These are phyloP conservation scores for Drosophila falleni DNA, from an alignment of 2,888 invertebrate species.

Conservation along the genomic window DNA sequence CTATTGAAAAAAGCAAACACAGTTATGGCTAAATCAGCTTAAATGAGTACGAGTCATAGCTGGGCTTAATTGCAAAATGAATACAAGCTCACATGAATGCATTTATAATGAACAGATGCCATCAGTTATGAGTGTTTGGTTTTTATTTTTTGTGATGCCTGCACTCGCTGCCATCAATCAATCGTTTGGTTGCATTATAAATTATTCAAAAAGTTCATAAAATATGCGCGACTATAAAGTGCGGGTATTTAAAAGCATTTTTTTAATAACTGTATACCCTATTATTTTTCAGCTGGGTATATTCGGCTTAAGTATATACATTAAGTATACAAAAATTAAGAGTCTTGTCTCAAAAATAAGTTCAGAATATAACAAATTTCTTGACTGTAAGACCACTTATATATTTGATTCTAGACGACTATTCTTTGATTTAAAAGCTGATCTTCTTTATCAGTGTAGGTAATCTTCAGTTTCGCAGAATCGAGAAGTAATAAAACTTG, in stretches of 20 bases:
- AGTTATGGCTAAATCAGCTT: conserved; percentile 8
- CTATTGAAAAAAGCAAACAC: conserved; percentile 14
- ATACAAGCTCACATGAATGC: conserved; percentile 53
- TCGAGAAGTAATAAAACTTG: no score
- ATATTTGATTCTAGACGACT: no score
- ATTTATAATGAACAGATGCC: conserved; percentile 59
- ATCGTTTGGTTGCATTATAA: conserved; percentile 48
- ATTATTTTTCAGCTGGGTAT: neutral
- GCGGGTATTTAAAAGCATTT: conserved; percentile 37
- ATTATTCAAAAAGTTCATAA: conserved; percentile 58
- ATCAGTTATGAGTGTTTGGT: conserved; percentile 58
- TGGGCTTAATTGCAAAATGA: conserved; percentile 59
- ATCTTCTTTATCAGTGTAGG: no score
- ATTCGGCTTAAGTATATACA: neutral
- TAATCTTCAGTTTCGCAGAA: no score
- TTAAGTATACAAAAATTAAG: no score
- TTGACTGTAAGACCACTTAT: no score
- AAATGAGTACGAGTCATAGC: neutral
- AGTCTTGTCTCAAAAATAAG: no score
- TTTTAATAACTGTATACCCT: conserved; percentile 7
- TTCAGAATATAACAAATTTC: no score
- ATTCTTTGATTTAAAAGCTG: no score
- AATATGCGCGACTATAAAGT: conserved; percentile 42
- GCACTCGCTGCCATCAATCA: conserved; percentile 44
- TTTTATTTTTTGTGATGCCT: conserved; percentile 13